phyloP scores from a whole-genome alignment of 2,113 vertebrate genomes.

The Cryptotis parvus region DNA sequence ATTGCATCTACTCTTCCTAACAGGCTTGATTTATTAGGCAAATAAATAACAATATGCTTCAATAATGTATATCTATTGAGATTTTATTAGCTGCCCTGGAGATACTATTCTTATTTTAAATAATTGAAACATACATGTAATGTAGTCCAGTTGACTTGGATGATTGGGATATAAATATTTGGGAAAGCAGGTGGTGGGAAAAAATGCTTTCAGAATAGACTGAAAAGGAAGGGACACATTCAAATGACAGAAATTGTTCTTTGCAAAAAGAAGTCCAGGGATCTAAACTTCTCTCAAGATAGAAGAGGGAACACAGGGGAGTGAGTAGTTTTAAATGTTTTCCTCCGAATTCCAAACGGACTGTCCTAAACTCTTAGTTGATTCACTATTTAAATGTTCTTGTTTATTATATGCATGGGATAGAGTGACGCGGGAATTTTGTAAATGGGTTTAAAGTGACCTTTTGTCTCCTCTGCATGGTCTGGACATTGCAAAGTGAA shows the following conservation, averaged over 20 bases:
- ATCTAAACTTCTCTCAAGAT: constrained; percentile 48
- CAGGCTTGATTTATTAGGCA: constrained; percentile 85
- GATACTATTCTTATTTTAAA: constrained; percentile 77
- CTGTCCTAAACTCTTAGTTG: not conserved
- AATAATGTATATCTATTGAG: constrained; percentile 76
- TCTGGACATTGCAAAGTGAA: too few relatives aligned
- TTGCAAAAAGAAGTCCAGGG: not conserved
- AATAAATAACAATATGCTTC: constrained; percentile 86
- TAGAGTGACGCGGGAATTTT: too few relatives aligned
- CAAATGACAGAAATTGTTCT: constrained; percentile 48
- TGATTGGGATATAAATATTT: constrained; percentile 67
- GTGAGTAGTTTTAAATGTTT: not conserved
- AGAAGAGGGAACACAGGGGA: constrained; percentile 25
- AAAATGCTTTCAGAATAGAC: constrained; percentile 30
- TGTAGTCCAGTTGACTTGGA: constrained; percentile 75
- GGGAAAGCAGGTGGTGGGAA: constrained; percentile 54
- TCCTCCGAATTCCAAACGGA: not conserved
- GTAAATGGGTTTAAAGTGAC: too few relatives aligned
- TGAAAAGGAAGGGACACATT: constrained; percentile 40
- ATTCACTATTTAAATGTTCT: not conserved
- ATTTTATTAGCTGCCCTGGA: constrained; percentile 83
- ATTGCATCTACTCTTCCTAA: constrained; percentile 83
- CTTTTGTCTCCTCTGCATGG: too few relatives aligned
- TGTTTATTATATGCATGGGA: too few relatives aligned
- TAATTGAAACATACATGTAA: constrained; percentile 82